These are phyloP conservation scores for Cyrtodaria siliqua DNA, from an alignment of 2,888 invertebrate genomes.

Conservation along the genomic window DNA sequence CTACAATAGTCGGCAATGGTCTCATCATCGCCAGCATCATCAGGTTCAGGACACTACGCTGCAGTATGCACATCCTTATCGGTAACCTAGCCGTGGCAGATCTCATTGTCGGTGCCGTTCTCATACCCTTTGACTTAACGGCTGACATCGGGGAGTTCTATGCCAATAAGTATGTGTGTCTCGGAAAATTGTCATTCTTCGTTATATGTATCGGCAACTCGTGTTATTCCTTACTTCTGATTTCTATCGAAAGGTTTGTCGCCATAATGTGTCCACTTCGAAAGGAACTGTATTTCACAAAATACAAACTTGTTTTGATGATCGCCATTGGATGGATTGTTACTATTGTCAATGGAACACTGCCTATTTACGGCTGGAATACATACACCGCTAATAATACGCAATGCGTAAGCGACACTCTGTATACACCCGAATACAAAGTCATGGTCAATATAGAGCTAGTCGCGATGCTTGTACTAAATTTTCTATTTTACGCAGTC, in stretches of 20 bases:
- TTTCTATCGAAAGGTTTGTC: slow-evolving; percentile 38
- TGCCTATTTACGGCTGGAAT: slow-evolving; percentile 36
- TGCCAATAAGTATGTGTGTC: slow-evolving; percentile 26
- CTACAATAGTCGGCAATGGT: slow-evolving; percentile 43
- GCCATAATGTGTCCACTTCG: slow-evolving; percentile 33
- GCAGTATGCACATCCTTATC: slow-evolving; percentile 35
- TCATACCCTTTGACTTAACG: slow-evolving; percentile 33
- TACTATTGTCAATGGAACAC: slow-evolving; percentile 1
- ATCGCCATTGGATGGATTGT: slow-evolving; percentile 31
- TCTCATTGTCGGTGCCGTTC: slow-evolving; percentile 27
- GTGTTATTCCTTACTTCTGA: slow-evolving; percentile 36
- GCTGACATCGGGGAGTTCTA: no score
- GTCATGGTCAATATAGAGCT: no score
- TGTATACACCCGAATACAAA: no score
- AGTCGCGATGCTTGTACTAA: no score
- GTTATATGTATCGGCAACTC: slow-evolving; percentile 36
- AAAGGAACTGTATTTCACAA: slow-evolving; percentile 2
- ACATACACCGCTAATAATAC: slow-evolving; percentile 16
- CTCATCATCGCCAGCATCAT: slow-evolving; percentile 38
- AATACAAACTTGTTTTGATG: not conserved
- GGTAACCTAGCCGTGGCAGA: slow-evolving; percentile 38
- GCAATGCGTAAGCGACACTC: slow-evolving; percentile 21
- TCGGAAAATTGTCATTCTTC: slow-evolving; percentile 34
- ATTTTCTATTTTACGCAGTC: no score
- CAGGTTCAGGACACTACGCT: slow-evolving; percentile 16